Evolutionary conservation across 2,113 vertebrate species (phyloP).

Genomic region (Uria lomvia): DNA sequence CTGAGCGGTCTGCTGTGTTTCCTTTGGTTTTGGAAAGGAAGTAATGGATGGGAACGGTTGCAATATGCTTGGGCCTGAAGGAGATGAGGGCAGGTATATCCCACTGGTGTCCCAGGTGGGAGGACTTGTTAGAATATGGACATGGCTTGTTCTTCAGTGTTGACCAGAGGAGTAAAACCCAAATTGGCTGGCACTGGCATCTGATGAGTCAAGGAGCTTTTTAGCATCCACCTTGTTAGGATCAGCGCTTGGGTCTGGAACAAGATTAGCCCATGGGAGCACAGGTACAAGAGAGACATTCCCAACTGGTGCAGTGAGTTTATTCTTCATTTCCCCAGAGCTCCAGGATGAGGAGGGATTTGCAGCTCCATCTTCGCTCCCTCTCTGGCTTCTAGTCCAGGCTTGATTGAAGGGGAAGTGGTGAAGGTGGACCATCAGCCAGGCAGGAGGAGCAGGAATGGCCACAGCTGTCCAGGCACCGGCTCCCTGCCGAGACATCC

Average conservation of each 20-base stretch:
- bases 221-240: not conserved
- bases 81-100: not conserved
- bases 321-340: not conserved
- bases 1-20: not conserved
- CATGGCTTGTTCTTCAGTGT: not conserved
- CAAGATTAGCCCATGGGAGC: not conserved
- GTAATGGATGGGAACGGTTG: not conserved
- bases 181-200: not conserved
- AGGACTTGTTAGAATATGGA: not conserved
- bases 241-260: not conserved
- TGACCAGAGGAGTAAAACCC: not conserved
- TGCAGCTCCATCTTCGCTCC: not conserved
- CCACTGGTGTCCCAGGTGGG: not conserved
- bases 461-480: fast-evolving
- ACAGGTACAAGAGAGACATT: not conserved
- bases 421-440: not conserved
- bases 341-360: not conserved
- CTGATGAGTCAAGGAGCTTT: not conserved
- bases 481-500: not conserved
- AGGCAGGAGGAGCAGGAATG: not conserved
- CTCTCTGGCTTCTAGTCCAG: not conserved
- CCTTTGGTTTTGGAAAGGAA: not conserved
- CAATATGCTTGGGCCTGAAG: not conserved
- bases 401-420: not conserved
- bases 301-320: not conserved